Evolutionary conservation across 2,797 vertebrate genomes (phyloP).

Genomic region (Rhinella marina): DNA sequence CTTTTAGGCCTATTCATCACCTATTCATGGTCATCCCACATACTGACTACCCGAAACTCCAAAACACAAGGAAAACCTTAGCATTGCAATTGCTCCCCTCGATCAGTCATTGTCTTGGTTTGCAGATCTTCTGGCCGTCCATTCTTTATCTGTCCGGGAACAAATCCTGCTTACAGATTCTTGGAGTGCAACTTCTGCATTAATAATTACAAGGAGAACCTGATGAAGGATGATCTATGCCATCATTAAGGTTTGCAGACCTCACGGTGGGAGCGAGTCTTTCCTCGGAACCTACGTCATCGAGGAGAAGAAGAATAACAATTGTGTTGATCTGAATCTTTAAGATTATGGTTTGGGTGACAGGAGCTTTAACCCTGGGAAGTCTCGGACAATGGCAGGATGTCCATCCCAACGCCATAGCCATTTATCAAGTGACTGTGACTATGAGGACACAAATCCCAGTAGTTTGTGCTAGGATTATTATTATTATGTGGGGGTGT

Average conservation of each 20-base stretch:
- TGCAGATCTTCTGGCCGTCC: not conserved
- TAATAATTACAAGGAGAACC: conserved; percentile 7
- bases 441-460: not conserved
- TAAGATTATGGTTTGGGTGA: not conserved
- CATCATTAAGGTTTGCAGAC: not conserved
- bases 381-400: conserved; percentile 22
- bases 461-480: not conserved
- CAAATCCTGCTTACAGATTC: conserved; percentile 28
- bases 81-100: not conserved
- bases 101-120: conserved; percentile 11
- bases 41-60: conserved; percentile 38
- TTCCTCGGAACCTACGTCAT: conserved; percentile 14
- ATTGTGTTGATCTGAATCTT: conserved; percentile 23
- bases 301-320: conserved; percentile 4
- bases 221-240: not conserved
- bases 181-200: not conserved
- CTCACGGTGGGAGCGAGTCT: conserved; percentile 21
- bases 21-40: conserved; percentile 45
- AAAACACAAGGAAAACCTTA: not conserved
- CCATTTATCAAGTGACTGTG: conserved; percentile 17
- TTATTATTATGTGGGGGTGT: not conserved
- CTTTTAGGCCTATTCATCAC: conserved; percentile 25
- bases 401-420: conserved; percentile 14
- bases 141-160: conserved; percentile 24
- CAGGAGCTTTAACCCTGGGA: conserved; percentile 17